Percentiles rank a stretch among this genome's conserved stretches.
Evolutionary conservation across 2,888 invertebrate species (phyloP).

Genomic region (Eristalis intricaria): DNA sequence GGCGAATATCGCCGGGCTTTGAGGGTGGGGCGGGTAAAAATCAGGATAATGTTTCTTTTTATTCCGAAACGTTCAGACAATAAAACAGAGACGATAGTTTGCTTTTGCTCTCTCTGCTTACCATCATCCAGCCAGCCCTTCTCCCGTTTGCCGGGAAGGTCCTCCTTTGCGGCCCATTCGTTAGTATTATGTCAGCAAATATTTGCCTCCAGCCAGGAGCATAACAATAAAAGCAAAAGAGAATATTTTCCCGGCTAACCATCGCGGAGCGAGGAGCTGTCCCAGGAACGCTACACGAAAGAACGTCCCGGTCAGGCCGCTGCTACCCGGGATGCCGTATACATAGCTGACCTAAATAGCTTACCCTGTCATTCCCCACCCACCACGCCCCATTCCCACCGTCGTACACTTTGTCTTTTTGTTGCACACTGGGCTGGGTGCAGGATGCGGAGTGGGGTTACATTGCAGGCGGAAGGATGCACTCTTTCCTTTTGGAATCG

Average conservation of each 20-base stretch:
- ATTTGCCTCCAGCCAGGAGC: constrained; percentile 43
- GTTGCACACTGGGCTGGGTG: constrained; percentile 42
- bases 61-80: constrained; percentile 43
- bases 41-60: constrained; percentile 53
- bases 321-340: constrained; percentile 19
- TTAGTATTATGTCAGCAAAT: constrained; percentile 65
- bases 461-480: constrained; percentile 36
- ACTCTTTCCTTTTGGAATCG: constrained; percentile 35
- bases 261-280: constrained; percentile 1
- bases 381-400: too few species aligned
- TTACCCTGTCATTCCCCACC: constrained; percentile 11
- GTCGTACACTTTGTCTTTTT: constrained; percentile 9
- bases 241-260: constrained; percentile 3
- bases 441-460: background rate
- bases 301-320: background rate
- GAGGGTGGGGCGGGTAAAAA: constrained; percentile 16
- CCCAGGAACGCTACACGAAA: too few species aligned
- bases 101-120: background rate
- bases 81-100: constrained; percentile 41
- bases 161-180: constrained; percentile 29
- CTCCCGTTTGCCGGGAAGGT: background rate
- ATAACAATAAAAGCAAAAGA: constrained; percentile 38
- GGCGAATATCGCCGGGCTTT: background rate
- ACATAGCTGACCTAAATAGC: constrained; percentile 65
- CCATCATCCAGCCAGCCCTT: too few species aligned